Conservation (phyloP, 1,140 invertebrate species). For the Drosophila kikkawai region DNA sequence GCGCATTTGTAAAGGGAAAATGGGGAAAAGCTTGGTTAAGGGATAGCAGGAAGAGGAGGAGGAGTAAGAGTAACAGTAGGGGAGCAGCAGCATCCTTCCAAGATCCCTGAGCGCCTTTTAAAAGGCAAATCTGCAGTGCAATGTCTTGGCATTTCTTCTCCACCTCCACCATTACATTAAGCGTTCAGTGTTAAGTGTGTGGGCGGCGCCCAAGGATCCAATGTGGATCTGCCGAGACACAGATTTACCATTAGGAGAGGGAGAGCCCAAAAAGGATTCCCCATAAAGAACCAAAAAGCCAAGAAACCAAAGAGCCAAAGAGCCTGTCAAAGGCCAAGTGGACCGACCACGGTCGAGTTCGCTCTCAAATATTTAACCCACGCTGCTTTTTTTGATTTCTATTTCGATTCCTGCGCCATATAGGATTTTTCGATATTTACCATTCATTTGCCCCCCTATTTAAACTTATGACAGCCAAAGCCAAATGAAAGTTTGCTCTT, state of each 20-base stretch:
- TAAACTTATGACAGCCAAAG: constrained; percentile 67
- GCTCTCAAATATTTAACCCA: constrained; percentile 49
- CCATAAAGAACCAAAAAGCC: constrained; percentile 5
- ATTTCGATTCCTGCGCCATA: background rate
- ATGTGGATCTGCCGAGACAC: constrained; percentile 5
- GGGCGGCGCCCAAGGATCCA: constrained; percentile 17
- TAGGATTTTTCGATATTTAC: constrained; percentile 46
- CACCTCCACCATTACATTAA: constrained; percentile 35
- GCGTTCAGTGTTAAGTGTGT: constrained; percentile 59
- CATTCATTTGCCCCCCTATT: constrained; percentile 48
- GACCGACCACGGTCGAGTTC: too few relatives aligned
- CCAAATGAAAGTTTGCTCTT: constrained; percentile 70
- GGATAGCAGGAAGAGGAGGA: background rate
- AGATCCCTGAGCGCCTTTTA: constrained; percentile 70
- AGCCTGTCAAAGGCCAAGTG: constrained; percentile 4
- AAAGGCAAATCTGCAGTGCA: constrained; percentile 69
- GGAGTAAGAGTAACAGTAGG: background rate
- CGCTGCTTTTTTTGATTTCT: constrained; percentile 16
- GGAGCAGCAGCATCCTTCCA: background rate
- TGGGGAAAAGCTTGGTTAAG: constrained; percentile 1
- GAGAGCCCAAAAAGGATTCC: background rate
- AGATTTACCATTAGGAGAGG: constrained; percentile 19
- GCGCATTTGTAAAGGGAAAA: constrained; percentile 71
- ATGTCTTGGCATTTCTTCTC: constrained; percentile 62
- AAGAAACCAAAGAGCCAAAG: background rate